These are phyloP conservation scores for Nomada fucata DNA, from an alignment of 2,888 invertebrate species.

Conservation along the genomic window DNA sequence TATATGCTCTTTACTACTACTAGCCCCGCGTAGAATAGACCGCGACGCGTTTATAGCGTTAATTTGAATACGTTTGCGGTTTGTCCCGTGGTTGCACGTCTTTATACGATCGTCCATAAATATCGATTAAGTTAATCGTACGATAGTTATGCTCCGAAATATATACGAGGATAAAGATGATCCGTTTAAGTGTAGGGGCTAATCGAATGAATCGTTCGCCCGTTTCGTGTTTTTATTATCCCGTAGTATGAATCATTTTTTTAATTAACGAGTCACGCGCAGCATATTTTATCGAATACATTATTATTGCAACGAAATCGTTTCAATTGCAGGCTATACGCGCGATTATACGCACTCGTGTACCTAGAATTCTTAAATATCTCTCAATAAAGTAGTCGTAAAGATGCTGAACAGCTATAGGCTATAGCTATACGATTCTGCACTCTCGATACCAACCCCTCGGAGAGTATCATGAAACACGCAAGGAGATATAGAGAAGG, in stretches of 20 bases:
- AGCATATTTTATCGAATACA: no score
- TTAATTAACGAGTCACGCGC: background rate
- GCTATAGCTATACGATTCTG: background rate
- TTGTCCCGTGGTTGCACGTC: background rate
- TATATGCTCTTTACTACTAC: conserved; percentile 49
- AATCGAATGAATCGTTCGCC: background rate
- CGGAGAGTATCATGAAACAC: background rate
- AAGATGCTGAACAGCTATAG: background rate
- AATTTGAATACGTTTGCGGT: conserved; percentile 32
- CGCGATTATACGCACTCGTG: no score
- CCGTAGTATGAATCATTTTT: background rate
- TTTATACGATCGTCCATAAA: conserved; percentile 9
- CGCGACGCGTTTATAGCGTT: conserved; percentile 22
- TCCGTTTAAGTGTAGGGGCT: background rate
- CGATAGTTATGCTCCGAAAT: no score
- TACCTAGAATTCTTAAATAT: no score
- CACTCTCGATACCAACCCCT: background rate
- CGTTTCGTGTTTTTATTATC: background rate
- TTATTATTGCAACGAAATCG: no score
- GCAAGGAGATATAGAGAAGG: conserved; percentile 41
- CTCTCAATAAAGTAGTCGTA: no score
- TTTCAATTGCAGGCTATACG: no score
- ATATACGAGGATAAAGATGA: background rate
- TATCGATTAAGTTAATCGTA: background rate
- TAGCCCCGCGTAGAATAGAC: conserved; percentile 7